Percentiles rank a stretch among this genome's conserved stretches.
These are phyloP conservation scores for Butorides virescens DNA, from an alignment of 2,113 vertebrate species.

Conservation along the genomic window DNA sequence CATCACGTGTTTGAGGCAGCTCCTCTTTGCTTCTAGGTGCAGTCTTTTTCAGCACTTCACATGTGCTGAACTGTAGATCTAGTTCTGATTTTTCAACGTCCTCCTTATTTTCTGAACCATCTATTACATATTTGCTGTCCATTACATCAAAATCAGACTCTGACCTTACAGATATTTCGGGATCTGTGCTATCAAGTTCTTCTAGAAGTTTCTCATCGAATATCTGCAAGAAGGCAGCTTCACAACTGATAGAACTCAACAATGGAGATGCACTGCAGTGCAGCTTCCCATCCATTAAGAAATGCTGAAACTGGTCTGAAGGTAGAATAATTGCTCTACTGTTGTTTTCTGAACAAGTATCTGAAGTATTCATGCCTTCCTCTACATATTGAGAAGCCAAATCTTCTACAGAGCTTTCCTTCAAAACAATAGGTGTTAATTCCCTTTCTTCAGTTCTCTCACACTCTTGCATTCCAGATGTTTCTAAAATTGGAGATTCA, in stretches of 20 bases:
- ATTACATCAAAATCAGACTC: not conserved
- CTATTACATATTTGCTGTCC: not conserved
- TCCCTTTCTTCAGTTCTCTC: not conserved
- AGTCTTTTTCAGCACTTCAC: constrained; percentile 12
- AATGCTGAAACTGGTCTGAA: not conserved
- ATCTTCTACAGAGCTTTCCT: not conserved
- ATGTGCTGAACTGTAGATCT: not conserved
- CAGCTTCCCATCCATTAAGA: not conserved
- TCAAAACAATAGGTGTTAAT: not conserved
- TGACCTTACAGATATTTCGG: not conserved
- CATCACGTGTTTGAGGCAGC: not conserved
- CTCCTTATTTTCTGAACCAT: not conserved
- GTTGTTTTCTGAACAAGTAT: not conserved
- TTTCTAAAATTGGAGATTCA: not conserved
- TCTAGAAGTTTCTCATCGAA: constrained; percentile 68
- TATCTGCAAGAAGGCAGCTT: constrained; percentile 23
- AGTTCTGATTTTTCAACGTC: not conserved
- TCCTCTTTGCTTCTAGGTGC: not conserved
- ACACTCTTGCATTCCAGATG: not conserved
- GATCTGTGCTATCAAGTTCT: not conserved
- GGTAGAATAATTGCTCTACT: not conserved
- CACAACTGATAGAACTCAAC: not conserved
- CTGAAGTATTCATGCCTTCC: not conserved
- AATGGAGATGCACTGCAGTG: not conserved
- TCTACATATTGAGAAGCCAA: not conserved